Evolutionary conservation across 2,797 vertebrate species (phyloP), one percentile per base, ranked within the genome.

Genomic region (Ctenochaetus hawaiiensis): DNA sequence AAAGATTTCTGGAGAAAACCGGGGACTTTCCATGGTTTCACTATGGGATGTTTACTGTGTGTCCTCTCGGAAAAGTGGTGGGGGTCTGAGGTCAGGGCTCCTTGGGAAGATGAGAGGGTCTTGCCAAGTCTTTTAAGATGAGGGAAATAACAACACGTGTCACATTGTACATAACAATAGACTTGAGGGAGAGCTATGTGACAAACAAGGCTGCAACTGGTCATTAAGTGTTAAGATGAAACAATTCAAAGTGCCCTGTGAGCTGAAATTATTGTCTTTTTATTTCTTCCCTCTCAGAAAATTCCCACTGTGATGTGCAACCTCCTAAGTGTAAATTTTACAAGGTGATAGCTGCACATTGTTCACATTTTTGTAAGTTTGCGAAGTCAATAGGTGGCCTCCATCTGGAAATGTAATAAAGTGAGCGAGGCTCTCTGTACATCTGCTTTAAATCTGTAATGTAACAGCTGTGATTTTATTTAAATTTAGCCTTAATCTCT

Each of bases 101-200:
- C 72, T 54, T 78, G 72, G 69, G 81, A 90, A 91, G 92, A 91
- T 89, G 84, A 65, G 65, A 80, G 75, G 78, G 82, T 75, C 79
- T 85, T 69, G 73, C 64, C 78, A 57, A 70, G 75, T 85, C 80
- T 78, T 85, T 82, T 62, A 85, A 72, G 65, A 84, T 26, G 51
- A 75, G 89, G 94, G 92, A 95, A 95, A 95, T 92, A 94, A 94
- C 93, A 94, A 87, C 91, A 91, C 89, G 87, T 90, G 87, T 77
- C 77, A 2, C 49, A 47, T 64, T 80, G 84, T 77, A 76, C 52
- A 61, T 59, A 93, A 96, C 94, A 96, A 95, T 95, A 85, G 88
- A 75, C 64, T 65, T 63, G 52, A 68, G 65, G 88, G 90, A 85
- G 75, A 80, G 75, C 72, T 48, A 39, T 57, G 72, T 80, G 78